Evolutionary conservation across 2,797 vertebrate genomes (phyloP).

Genomic region (Parauchenoglanis punctatus): DNA sequence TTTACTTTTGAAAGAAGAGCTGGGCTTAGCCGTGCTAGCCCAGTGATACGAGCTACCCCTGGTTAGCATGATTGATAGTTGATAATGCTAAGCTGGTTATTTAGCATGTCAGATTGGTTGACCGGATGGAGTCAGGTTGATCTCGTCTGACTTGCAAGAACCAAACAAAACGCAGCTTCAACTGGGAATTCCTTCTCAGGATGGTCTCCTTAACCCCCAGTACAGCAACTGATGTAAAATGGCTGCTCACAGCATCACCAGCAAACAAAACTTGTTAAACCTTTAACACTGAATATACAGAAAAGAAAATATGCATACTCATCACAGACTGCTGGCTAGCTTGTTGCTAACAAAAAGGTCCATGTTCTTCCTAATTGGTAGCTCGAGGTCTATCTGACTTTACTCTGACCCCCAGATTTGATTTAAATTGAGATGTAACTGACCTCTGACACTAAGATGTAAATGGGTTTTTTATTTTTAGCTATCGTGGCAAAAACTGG

Average conservation of each 20-base stretch:
- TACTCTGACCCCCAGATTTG: not conserved
- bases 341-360: no score
- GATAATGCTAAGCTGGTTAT: no score
- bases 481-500: not conserved
- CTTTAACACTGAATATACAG: not conserved
- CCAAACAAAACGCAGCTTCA: not conserved
- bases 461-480: not conserved
- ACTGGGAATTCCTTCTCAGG: not conserved
- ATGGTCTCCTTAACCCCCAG: not conserved
- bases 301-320: not conserved
- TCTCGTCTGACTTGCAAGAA: not conserved
- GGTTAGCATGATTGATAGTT: no score
- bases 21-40: no score
- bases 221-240: not conserved
- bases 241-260: not conserved
- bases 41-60: no score
- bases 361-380: not conserved
- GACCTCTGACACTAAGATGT: not conserved
- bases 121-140: not conserved
- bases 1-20: no score
- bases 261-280: not conserved
- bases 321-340: no score
- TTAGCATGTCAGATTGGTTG: not conserved
- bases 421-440: not conserved
- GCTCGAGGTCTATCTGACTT: not conserved